These are phyloP conservation scores for Thrips palmi DNA, from an alignment of 1,140 invertebrate species.

Conservation along the genomic window DNA sequence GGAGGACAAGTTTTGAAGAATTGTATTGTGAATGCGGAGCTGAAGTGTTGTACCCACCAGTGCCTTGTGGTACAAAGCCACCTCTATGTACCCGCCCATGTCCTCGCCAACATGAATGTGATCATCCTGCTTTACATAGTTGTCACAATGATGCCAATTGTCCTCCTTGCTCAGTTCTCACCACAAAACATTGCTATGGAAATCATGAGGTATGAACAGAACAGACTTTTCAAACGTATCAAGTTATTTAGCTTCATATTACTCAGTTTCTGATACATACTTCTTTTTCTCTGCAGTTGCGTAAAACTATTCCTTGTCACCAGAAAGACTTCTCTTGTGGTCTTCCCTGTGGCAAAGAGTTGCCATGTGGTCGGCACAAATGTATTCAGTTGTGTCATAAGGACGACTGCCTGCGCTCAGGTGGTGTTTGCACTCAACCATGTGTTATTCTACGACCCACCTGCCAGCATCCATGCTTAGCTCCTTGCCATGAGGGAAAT, in stretches of 20 bases:
- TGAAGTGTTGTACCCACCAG: constrained; percentile 69
- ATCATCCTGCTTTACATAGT: constrained; percentile 57
- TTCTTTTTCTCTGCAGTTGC: constrained; percentile 26
- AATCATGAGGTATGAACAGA: constrained; percentile 48
- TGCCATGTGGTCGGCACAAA: constrained; percentile 61
- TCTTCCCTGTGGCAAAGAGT: constrained; percentile 54
- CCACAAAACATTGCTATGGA: constrained; percentile 74
- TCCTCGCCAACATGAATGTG: constrained; percentile 53
- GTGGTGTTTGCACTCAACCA: constrained; percentile 26
- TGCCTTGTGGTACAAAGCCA: constrained; percentile 72
- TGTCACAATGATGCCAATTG: constrained; percentile 60
- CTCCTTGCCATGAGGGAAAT: constrained; percentile 40
- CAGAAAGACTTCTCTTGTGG: constrained; percentile 81
- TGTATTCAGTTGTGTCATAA: constrained; percentile 57
- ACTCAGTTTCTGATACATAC: not conserved
- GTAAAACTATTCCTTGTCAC: constrained; percentile 78
- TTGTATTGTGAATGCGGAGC: constrained; percentile 79
- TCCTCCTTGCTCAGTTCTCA: constrained; percentile 85
- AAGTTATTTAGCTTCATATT: not conserved
- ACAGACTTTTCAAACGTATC: not conserved
- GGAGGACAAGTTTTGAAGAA: constrained; percentile 75
- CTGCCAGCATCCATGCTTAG: constrained; percentile 35
- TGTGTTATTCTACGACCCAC: constrained; percentile 21
- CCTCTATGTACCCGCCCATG: constrained; percentile 66
- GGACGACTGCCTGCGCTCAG: constrained; percentile 32